Base-by-base conservation (phyloP, 2,113 vertebrate genomes). In the Nothoprocta perdicaria region DNA sequence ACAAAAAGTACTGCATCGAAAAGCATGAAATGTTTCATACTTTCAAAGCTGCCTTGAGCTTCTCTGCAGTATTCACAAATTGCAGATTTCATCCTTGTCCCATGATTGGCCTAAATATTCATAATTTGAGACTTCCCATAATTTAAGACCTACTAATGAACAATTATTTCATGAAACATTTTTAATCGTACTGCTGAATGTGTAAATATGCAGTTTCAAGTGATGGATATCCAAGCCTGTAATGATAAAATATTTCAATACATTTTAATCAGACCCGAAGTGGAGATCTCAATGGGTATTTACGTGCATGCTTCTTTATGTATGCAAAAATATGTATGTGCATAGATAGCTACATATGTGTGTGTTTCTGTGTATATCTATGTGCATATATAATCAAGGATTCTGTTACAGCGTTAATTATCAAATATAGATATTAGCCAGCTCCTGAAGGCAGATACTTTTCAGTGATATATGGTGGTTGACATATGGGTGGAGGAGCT, bases 21-120 rank as follows among this genome's bases (percentile, higher is more conserved):
- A 91, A 88, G 21, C 68, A 27, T 84, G 41, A 85, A 82, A 62
- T 71, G 6, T 81, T 13, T 50, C 5, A 4, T 88, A 75, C 83
- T 94, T 92, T 85, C 40, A 72, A 66, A 83, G 84, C 50, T 86
- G 57, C 57, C 46, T 89, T 89, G 41, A 89, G 65, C 61, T 93
- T 21, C 53, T 92, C 76, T 65, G 73, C 52, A 61, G 14, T 58
- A 45, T 71, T 85, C 26, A 61, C 29, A 83, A 79, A 60, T 46
- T 40, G 61, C 65, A 52, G 63, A 69, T 66, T 75, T 68, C 26
- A 79, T 88, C 29, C 26, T 82, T 88, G 74, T 67, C 66, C n/a
- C 33, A 52, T 87, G 67, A 12, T 68, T 90, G 69, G 31, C 78
- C 72, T 84, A 72, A 95, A 78, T 84, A 91, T 35, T 86, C n/a